Evolutionary conservation across 2,888 invertebrate species (phyloP), one percentile per base, ranked within the genome.

Genomic region (Andrena minutula): DNA sequence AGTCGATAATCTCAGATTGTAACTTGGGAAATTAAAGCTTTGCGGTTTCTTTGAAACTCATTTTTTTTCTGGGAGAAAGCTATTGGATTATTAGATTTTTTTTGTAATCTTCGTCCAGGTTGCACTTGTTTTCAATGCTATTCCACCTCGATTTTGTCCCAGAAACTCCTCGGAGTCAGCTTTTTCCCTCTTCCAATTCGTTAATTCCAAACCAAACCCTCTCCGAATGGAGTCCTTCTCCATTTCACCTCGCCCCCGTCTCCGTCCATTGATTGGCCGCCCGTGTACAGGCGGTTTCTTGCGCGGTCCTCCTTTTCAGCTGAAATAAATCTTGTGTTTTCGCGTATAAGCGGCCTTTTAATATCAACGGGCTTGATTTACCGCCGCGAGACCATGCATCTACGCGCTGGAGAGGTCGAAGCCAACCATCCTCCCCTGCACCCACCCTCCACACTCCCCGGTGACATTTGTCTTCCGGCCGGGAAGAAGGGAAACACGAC

Each of bases 341-440:
- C 92, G 92, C 92, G 92, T 93, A 93, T 93, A 93, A 92, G 93
- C 93, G 93, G 92, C 91, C 93, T 93, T 93, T 93, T 93, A 93
- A 93, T 93, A 93, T 93, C 93, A 93, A 92, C 92, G 88, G 83
- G 83, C 91, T 93, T 93, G 93, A 93, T 93, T 93, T 93, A 93
- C 92, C 91, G 92, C 88, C 91, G 86, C 87, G 71, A 90, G 90
- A 90, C 88, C 92, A 89, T 90, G 93, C 91, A 90, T 92, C 91
- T 89, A 90, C 86, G 83, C 86, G 88, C 73, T 88, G 86, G 83
- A 88, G 87, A 79, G 73, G 78, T 73, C 74, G 16, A 70, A 73
- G 80, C 79, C 78, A 79, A 83, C 65, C 47, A 26, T 23, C 68
- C 72, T 41, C 68, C 32, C 26, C 63, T 12, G 51, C 56, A 58